Evolutionary conservation across 1,140 invertebrate species (phyloP).

Genomic region (Meteorus sp.): DNA sequence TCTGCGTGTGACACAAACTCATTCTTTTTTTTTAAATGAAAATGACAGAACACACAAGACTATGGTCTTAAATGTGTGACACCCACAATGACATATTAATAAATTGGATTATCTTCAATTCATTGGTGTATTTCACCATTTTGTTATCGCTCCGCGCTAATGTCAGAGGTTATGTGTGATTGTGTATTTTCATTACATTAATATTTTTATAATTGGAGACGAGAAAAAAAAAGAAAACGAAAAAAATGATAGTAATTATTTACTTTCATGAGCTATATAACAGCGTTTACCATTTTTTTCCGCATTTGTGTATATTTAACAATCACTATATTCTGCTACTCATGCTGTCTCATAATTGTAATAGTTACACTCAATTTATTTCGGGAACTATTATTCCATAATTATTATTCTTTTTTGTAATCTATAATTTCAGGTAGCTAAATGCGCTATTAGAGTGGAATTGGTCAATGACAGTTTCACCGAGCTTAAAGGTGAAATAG

Average conservation of each 20-base stretch:
- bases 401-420: conserved; percentile 16
- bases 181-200: conserved; percentile 20
- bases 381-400: too few relatives aligned
- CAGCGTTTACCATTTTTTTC: neutral
- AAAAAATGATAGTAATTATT: too few relatives aligned
- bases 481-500: conserved; percentile 88
- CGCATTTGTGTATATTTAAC: too few relatives aligned
- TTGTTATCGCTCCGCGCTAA: conserved; percentile 31
- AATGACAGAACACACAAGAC: conserved; percentile 7
- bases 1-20: neutral
- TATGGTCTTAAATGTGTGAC: conserved; percentile 15
- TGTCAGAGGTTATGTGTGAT: conserved; percentile 33
- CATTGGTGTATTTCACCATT: conserved; percentile 22
- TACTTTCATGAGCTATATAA: conserved; percentile 6
- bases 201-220: too few relatives aligned
- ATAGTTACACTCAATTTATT: too few relatives aligned
- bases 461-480: conserved; percentile 89
- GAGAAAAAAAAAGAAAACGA: too few relatives aligned
- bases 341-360: too few relatives aligned
- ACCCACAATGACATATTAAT: conserved; percentile 22
- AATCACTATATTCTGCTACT: too few relatives aligned
- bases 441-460: conserved; percentile 91
- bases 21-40: conserved; percentile 11
- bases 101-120: conserved; percentile 26
- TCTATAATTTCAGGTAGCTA: conserved; percentile 71